Evolutionary conservation across 2,113 vertebrate species (phyloP).

Genomic region (Ammospiza nelsoni): DNA sequence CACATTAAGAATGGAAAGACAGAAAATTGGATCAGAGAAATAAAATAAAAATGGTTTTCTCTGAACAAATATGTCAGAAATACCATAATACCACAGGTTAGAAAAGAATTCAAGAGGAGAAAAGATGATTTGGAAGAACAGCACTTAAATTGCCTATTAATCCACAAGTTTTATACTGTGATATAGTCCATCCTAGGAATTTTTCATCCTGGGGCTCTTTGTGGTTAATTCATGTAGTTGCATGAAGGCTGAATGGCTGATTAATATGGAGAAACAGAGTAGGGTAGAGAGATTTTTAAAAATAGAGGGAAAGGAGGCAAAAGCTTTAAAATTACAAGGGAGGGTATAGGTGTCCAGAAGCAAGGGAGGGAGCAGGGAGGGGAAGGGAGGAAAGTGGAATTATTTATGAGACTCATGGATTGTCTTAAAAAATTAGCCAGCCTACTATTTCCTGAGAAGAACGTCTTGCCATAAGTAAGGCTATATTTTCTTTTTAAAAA

Average conservation of each 20-base stretch:
- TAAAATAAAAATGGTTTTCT: background rate
- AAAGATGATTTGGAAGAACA: background rate
- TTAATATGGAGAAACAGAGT: background rate
- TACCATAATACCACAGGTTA: background rate
- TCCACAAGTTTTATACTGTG: background rate
- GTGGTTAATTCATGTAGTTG: background rate
- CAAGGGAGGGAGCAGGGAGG: rapidly evolving
- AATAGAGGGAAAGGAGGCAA: background rate
- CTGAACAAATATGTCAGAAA: background rate
- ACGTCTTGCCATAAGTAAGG: background rate
- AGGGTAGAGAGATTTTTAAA: background rate
- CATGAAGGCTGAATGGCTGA: background rate
- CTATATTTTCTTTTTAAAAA: background rate
- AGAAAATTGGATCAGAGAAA: background rate
- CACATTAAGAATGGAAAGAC: background rate
- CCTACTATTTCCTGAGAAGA: background rate
- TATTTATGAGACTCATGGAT: background rate
- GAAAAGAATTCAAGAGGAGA: background rate
- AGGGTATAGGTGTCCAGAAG: background rate
- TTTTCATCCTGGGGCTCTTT: background rate
- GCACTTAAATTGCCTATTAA: background rate
- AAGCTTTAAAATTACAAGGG: background rate
- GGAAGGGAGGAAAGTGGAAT: background rate
- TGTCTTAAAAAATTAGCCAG: background rate
- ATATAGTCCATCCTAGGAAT: background rate